Percentiles rank a stretch among this genome's conserved stretches.
These are phyloP conservation scores for Cydia strobilella DNA, from an alignment of 1,140 invertebrate genomes.

Conservation along the genomic window DNA sequence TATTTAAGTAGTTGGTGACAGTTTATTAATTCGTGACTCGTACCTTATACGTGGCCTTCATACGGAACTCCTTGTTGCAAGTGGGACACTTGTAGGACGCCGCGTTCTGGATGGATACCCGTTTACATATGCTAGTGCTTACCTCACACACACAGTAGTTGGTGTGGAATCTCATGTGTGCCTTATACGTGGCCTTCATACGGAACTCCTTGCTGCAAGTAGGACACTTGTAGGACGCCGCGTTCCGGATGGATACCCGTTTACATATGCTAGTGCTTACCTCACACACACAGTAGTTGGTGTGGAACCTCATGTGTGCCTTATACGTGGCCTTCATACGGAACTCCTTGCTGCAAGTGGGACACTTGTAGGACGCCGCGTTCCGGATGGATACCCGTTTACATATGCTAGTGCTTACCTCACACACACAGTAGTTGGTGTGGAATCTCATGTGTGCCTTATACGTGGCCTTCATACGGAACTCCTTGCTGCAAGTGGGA, in stretches of 20 bases:
- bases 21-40: too few species aligned
- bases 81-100: slow-evolving; percentile 53
- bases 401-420: slow-evolving; percentile 46
- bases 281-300: slow-evolving; percentile 66
- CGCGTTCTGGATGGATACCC: slow-evolving; percentile 39
- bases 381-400: slow-evolving; percentile 37
- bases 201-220: slow-evolving; percentile 55
- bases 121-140: background rate
- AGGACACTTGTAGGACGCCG: slow-evolving; percentile 51
- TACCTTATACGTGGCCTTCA: slow-evolving; percentile 56
- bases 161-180: slow-evolving; percentile 66
- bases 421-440: slow-evolving; percentile 68
- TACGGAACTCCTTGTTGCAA: slow-evolving; percentile 53
- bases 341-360: slow-evolving; percentile 62
- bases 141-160: slow-evolving; percentile 69
- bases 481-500: slow-evolving; percentile 59
- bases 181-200: slow-evolving; percentile 50
- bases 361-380: slow-evolving; percentile 51
- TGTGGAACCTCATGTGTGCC: slow-evolving; percentile 65
- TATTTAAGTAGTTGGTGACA: too few species aligned
- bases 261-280: slow-evolving; percentile 40
- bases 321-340: slow-evolving; percentile 65
- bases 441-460: slow-evolving; percentile 65
- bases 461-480: slow-evolving; percentile 65
- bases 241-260: slow-evolving; percentile 37